Evolutionary conservation across 2,888 invertebrate genomes (phyloP).

Genomic region (Harpagoxenus sublaevis): DNA sequence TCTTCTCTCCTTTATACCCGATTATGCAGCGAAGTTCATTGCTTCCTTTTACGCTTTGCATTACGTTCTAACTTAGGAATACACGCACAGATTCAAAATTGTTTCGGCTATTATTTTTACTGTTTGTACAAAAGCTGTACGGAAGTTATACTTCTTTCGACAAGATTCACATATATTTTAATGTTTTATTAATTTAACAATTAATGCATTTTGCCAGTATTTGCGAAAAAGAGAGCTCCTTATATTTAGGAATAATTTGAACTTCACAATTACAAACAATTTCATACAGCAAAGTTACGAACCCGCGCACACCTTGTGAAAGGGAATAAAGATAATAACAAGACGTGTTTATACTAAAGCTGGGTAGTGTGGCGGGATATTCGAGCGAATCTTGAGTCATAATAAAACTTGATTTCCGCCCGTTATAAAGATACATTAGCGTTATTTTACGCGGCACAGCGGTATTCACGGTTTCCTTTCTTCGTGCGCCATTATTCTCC

Average conservation of each 20-base stretch:
- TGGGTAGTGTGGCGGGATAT: slow-evolving; percentile 57
- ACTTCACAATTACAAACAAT: slow-evolving; percentile 22
- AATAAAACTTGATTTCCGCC: slow-evolving; percentile 73
- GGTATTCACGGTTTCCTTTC: slow-evolving; percentile 57
- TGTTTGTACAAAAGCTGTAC: neutral
- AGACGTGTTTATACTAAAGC: slow-evolving; percentile 41
- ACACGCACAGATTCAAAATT: neutral
- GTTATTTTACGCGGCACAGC: slow-evolving; percentile 66
- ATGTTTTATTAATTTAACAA: slow-evolving; percentile 2
- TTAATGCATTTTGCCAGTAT: neutral
- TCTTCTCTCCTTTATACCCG: slow-evolving; percentile 14
- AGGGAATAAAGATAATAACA: slow-evolving; percentile 48
- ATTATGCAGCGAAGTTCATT: slow-evolving; percentile 10
- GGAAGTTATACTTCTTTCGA: neutral
- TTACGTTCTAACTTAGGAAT: slow-evolving; percentile 30
- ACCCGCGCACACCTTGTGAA: slow-evolving; percentile 13
- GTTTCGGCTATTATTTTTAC: slow-evolving; percentile 12
- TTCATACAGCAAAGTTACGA: slow-evolving; percentile 5
- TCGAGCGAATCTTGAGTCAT: slow-evolving; percentile 68
- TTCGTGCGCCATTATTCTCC: slow-evolving; percentile 66
- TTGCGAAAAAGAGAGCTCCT: neutral
- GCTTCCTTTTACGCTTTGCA: slow-evolving; percentile 11
- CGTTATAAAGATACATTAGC: slow-evolving; percentile 75
- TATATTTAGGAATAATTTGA: neutral
- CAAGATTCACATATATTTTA: slow-evolving; percentile 1